Percentiles rank a stretch among this genome's conserved stretches.
These are phyloP conservation scores for Drosophila murphyi DNA, from an alignment of 1,140 invertebrate genomes.

Conservation along the genomic window DNA sequence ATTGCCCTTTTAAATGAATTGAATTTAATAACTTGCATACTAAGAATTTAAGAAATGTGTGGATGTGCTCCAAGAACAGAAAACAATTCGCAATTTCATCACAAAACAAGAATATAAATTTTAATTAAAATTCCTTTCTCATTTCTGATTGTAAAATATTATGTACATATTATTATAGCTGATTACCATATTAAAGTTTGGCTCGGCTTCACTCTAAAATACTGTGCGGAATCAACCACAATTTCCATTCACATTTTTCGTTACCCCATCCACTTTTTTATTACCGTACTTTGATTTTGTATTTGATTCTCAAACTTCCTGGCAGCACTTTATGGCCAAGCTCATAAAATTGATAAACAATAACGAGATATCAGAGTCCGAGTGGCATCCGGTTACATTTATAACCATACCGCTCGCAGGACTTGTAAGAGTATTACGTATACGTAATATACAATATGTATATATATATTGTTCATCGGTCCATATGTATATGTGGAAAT, in stretches of 20 bases:
- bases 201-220: no score
- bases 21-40: no score
- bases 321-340: slow-evolving; percentile 30
- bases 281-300: slow-evolving; percentile 11
- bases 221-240: background rate
- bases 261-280: slow-evolving; percentile 3
- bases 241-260: background rate
- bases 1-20: no score
- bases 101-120: no score
- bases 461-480: background rate
- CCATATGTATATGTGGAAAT: background rate
- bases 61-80: no score
- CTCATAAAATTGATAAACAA: slow-evolving; percentile 71
- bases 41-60: no score
- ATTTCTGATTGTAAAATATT: no score
- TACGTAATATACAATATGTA: slow-evolving; percentile 20
- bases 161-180: no score
- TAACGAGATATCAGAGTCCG: slow-evolving; percentile 31
- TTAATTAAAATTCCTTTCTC: no score
- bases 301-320: background rate
- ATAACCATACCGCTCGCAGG: background rate
- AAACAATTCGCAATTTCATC: no score
- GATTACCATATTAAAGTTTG: no score
- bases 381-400: slow-evolving; percentile 11
- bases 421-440: slow-evolving; percentile 22